Percentiles rank a stretch among this genome's conserved stretches.
phyloP scores from a whole-genome alignment of 2,888 invertebrate genomes.

The Tenthredo livida region DNA sequence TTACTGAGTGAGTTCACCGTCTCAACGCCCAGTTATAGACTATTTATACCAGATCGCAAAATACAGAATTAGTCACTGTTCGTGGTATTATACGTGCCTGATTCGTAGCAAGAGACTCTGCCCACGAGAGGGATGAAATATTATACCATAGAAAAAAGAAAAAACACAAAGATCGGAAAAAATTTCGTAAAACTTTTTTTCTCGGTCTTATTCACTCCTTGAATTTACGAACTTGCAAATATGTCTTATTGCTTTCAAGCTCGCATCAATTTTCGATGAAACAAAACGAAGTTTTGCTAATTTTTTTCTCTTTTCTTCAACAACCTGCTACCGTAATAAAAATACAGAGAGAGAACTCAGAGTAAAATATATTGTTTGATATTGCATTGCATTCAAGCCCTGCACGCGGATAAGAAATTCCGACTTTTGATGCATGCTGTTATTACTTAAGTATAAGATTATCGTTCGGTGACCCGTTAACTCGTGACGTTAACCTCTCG shows the following conservation, averaged over 20 bases:
- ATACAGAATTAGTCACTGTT: slow-evolving; percentile 47
- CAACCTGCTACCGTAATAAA: not conserved
- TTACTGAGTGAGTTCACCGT: slow-evolving; percentile 32
- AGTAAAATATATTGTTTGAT: not conserved
- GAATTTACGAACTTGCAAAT: no score
- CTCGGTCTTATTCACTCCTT: no score
- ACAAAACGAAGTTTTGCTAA: not conserved
- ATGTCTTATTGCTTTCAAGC: not conserved
- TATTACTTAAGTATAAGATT: slow-evolving; percentile 10
- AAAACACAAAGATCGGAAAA: not conserved
- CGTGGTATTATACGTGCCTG: slow-evolving; percentile 2
- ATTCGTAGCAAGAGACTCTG: not conserved
- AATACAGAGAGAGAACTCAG: not conserved
- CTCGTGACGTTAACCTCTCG: slow-evolving; percentile 17
- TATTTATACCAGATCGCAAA: slow-evolving; percentile 43
- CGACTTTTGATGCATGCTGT: not conserved
- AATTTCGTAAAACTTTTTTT: no score
- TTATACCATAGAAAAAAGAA: not conserved
- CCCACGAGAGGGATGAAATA: slow-evolving; percentile 16
- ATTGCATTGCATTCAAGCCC: not conserved
- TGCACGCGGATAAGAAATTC: not conserved
- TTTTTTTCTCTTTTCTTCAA: not conserved
- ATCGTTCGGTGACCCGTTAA: slow-evolving; percentile 35
- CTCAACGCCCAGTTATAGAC: slow-evolving; percentile 43
- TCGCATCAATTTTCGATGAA: not conserved